Evolutionary conservation across 2,888 invertebrate species (phyloP), one percentile per base, ranked within the genome.

Genomic region (Drosophila colorata): DNA sequence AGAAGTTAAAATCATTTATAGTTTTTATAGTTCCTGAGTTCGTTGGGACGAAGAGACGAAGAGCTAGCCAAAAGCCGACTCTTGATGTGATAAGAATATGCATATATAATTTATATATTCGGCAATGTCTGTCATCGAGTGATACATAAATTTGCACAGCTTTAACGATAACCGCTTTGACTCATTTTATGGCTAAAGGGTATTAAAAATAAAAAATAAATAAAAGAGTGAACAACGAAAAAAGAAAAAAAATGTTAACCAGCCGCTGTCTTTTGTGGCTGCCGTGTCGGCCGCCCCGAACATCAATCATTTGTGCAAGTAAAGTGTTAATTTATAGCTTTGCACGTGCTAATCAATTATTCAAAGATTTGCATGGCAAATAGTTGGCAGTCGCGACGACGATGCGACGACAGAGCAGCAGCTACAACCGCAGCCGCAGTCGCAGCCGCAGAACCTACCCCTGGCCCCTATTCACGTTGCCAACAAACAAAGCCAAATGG

Each of bases 311-410:
- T 83, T 75, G 69, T 78, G 74, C 73, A 76, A 74, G 68, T 58
- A 71, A 87, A 84, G 90, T 90, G 90, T 84, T 90, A 90, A 90
- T 90, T 90, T 90, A 90, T 90, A 80, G 86, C 90, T 69, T 80
- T 82, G 81, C 81, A 86, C 80, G 80, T 89, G 89, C 79, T 89
- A 90, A 90, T 90, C 83, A 90, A 90, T 89, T 87, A 82, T 87
- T 86, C 80, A 89, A 90, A 89, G 81, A 88, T 89, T 90, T 90
- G 76, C 87, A 68, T 80, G 83, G 76, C 82, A 86, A 87, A 81
- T 76, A 83, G 86, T 86, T 76, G 71, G 69, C 46, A 37, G 38
- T 58, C 47, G 47, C 38, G 37, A 33, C 51, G 33, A 25, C 51
- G 55, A 20, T 28, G 40, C 41, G 31, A 13, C 31, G 16, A 8